phyloP scores from a whole-genome alignment of 2,797 vertebrate genomes.

The Leptatherina wallacei region DNA sequence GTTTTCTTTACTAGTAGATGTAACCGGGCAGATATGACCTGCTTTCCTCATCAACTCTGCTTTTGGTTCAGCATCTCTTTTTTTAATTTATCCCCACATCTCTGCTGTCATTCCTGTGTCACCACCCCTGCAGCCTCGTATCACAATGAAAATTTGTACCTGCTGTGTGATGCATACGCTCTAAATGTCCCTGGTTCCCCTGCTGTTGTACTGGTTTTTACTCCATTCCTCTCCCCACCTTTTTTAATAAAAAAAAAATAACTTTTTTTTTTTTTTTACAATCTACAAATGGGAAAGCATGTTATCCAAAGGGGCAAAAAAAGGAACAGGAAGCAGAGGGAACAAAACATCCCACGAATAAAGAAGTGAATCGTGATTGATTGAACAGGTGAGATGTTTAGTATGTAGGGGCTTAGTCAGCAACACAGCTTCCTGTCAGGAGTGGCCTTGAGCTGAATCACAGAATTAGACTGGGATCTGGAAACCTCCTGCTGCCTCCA shows the following conservation, averaged over 20 bases:
- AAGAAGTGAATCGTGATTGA: not conserved
- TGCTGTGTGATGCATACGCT: not conserved
- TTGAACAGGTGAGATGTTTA: not conserved
- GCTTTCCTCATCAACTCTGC: not conserved
- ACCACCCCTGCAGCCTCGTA: constrained; percentile 9
- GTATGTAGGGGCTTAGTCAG: not conserved
- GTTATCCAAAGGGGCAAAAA: not conserved
- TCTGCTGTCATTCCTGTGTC: constrained; percentile 2
- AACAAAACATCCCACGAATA: not conserved
- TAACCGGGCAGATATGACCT: not conserved
- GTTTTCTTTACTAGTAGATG: constrained; percentile 1
- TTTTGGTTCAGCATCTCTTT: not conserved
- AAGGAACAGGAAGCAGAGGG: not conserved
- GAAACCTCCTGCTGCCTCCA: not conserved
- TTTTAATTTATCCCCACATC: not conserved
- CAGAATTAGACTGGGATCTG: not conserved
- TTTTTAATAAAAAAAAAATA: not conserved
- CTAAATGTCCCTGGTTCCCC: constrained; percentile 7
- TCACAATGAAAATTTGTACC: constrained; percentile 2
- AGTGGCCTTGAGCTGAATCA: not conserved
- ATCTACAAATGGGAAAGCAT: not conserved
- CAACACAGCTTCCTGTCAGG: not conserved
- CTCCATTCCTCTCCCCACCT: not conserved
- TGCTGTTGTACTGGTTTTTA: not conserved
- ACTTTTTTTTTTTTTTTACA: not conserved